Conservation (phyloP, 2,888 invertebrate genomes). For the Pyrocoelia pectoralis region DNA sequence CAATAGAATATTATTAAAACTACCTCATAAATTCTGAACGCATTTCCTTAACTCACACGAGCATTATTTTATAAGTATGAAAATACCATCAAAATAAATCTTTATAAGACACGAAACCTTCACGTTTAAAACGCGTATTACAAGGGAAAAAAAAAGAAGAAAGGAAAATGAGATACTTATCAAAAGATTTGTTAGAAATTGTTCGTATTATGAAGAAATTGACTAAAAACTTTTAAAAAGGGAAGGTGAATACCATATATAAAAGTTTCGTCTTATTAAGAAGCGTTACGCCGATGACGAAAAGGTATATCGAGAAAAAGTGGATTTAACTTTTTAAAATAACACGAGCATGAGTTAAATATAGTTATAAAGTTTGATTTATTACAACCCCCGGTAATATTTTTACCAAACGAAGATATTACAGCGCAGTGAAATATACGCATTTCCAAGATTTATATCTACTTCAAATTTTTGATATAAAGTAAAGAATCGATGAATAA, state of each 20-base stretch:
- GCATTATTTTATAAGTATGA: constrained; percentile 15
- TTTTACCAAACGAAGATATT: constrained; percentile 32
- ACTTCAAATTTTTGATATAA: constrained; percentile 18
- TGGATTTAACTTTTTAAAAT: constrained; percentile 33
- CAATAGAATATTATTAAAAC: constrained; percentile 22
- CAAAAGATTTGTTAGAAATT: not conserved
- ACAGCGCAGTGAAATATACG: constrained; percentile 25
- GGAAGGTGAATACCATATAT: not conserved
- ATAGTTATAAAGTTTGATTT: constrained; percentile 34
- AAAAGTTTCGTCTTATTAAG: not conserved
- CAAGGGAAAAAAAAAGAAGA: not conserved
- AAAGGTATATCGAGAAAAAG: constrained; percentile 17
- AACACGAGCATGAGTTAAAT: constrained; percentile 33
- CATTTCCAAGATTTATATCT: constrained; percentile 26
- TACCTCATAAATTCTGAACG: constrained; percentile 17
- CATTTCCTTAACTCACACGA: constrained; percentile 19
- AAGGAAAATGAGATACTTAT: not conserved
- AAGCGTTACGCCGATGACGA: not conserved
- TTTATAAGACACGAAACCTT: constrained; percentile 15
- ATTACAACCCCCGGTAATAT: constrained; percentile 27
- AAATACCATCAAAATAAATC: constrained; percentile 13
- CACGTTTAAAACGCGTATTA: constrained; percentile 2
- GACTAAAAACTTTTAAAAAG: not conserved
- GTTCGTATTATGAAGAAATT: not conserved
- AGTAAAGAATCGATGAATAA: not conserved